These are phyloP conservation scores for Sipha flava DNA, from an alignment of 1,140 invertebrate species.

Conservation along the genomic window DNA sequence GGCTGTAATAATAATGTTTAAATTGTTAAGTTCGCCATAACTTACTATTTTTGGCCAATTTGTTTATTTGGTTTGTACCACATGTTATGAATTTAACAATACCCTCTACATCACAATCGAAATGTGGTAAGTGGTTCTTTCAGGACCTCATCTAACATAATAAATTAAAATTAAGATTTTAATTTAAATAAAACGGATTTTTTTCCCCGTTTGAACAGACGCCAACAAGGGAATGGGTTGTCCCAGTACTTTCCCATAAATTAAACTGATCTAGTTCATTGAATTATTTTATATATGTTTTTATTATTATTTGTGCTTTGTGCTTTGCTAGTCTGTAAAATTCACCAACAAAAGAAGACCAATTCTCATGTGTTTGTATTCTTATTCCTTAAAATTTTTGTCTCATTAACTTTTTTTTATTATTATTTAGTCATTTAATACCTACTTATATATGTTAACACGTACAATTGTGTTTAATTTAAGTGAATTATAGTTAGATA, in stretches of 20 bases:
- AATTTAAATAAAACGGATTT: conserved; percentile 29
- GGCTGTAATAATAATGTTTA: conserved; percentile 13
- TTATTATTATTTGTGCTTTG: conserved; percentile 1
- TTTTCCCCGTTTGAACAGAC: no score
- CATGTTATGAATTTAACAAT: not conserved
- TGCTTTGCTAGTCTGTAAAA: conserved; percentile 3
- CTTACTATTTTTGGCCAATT: conserved; percentile 11
- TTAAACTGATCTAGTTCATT: not conserved
- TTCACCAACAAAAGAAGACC: not conserved
- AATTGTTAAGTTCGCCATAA: conserved; percentile 13
- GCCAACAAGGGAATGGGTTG: no score
- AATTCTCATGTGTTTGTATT: not conserved
- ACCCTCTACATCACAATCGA: not conserved
- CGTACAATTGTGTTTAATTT: not conserved
- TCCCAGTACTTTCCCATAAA: no score
- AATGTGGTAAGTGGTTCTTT: not conserved
- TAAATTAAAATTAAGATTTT: not conserved
- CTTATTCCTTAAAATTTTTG: not conserved
- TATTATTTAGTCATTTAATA: conserved; percentile 16
- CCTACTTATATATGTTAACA: not conserved
- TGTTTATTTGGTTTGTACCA: not conserved
- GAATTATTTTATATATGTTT: conserved; percentile 8
- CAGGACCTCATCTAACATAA: not conserved
- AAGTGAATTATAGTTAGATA: not conserved
- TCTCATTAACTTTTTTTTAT: not conserved